Evolutionary conservation across 2,797 vertebrate genomes (phyloP), one percentile per base, ranked within the genome.

Genomic region (Malacoraja senta): DNA sequence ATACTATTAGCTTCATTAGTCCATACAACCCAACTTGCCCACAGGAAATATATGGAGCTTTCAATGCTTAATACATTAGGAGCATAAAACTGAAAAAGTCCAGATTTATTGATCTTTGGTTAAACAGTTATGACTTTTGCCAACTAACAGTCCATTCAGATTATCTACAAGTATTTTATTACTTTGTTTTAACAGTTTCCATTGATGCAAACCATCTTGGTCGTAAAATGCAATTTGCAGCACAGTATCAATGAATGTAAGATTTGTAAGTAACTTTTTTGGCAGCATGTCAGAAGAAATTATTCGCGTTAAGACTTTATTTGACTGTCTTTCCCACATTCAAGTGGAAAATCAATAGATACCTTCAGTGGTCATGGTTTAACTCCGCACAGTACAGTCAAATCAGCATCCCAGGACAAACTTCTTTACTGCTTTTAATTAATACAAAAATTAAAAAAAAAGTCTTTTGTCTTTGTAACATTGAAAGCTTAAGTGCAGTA

Each of bases 31-130:
- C 71, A 53, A 92, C 35, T 74, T 91, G 38, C 71, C 72, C n/a
- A 58, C 71, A 29, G 71, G 38, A 53, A 74, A 53, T 74, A 71
- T 53, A 44, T 71, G 88, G 32, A 71, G 32, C 17, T 19, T 71
- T 91, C 53, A 84, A 12, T 92, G 76, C 13, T 44, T 74, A 76
- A 92, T n/a, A 26, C 71, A 76, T 76, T 74, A 29, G 35, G 44
- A 53, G 71, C 32, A 88, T 35, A 92, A 91, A 91, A 91, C 68
- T 91, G 38, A 17, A 71, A 76, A n/a, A 72, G 68, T 72, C 71
- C 90, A 92, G 90, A 92, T 74, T 76, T 92, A n/a, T 29, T 74
- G 71, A 76, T 92, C 90, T 92, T 92, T 92, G 71, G 90, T 92
- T 92, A 92, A 92, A 92, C 35, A 71, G 71, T 76, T 92, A 68